Percentiles rank a stretch among this genome's conserved stretches.
phyloP scores from a whole-genome alignment of 2,113 vertebrate species.

The Anarhynchus alexandrinus region DNA sequence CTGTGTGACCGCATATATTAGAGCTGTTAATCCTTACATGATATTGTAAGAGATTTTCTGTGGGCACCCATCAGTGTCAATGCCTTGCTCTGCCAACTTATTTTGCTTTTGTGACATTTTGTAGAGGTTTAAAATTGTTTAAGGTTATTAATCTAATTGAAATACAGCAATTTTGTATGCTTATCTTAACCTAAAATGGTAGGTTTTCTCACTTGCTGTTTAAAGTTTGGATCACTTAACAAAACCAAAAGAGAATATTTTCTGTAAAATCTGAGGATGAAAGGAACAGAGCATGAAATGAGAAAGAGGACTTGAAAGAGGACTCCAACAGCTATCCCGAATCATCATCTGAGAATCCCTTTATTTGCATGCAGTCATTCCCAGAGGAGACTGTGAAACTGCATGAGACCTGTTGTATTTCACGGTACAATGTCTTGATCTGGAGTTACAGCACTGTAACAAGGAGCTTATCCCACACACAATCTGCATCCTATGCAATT shows the following conservation, averaged over 20 bases:
- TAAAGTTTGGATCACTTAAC: constrained; percentile 29
- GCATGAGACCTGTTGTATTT: constrained; percentile 38
- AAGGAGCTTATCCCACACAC: constrained; percentile 35
- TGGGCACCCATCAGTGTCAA: constrained; percentile 41
- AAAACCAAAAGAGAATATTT: constrained; percentile 31
- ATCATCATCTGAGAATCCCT: constrained; percentile 11
- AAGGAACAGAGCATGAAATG: constrained; percentile 64
- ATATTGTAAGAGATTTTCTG: constrained; percentile 56
- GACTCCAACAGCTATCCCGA: background rate
- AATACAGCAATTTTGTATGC: constrained; percentile 39
- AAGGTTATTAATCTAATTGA: constrained; percentile 49
- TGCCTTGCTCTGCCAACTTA: constrained; percentile 46
- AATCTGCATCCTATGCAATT: constrained; percentile 16
- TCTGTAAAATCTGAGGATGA: constrained; percentile 52
- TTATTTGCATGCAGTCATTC: constrained; percentile 47
- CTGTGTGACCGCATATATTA: constrained; percentile 62
- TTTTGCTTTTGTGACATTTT: constrained; percentile 50
- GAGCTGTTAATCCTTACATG: constrained; percentile 48
- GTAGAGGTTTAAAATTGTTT: constrained; percentile 53
- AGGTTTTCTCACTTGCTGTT: constrained; percentile 15
- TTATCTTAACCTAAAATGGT: constrained; percentile 26
- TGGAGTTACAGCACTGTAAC: constrained; percentile 18
- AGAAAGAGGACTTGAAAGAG: constrained; percentile 53
- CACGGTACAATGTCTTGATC: background rate
- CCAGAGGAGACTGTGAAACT: constrained; percentile 30